These are phyloP conservation scores for Forpus xanthops DNA, from an alignment of 2,797 vertebrate species.

Conservation along the genomic window DNA sequence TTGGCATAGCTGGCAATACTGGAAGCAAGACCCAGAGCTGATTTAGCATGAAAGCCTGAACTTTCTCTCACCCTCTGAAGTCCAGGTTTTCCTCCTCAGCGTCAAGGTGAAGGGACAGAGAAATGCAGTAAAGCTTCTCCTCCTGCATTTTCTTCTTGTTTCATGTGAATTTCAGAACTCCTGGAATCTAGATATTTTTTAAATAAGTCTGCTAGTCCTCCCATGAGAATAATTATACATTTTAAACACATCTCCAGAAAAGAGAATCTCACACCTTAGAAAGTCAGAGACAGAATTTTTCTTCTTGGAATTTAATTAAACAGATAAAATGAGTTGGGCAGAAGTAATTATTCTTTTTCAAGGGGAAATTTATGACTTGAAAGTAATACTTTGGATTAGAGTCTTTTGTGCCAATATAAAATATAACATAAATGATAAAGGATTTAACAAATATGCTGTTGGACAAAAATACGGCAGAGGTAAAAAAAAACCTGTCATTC, in stretches of 20 bases:
- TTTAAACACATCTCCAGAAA: not conserved
- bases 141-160: not conserved
- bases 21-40: not conserved
- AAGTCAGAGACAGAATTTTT: not conserved
- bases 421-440: not conserved
- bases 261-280: not conserved
- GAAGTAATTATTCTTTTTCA: not conserved
- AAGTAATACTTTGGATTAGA: not conserved
- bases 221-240: not conserved
- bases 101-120: not conserved
- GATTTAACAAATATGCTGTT: not conserved
- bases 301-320: not conserved
- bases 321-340: not conserved
- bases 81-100: not conserved
- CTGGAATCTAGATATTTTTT: not conserved
- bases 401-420: not conserved
- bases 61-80: constrained; percentile 29
- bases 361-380: not conserved
- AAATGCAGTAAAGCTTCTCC: not conserved
- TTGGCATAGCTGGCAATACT: constrained; percentile 23
- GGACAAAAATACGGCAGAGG: not conserved
- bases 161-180: not conserved
- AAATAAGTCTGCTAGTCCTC: not conserved
- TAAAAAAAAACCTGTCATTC: not conserved
- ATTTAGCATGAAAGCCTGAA: constrained; percentile 53